Evolutionary conservation across 2,113 vertebrate genomes (phyloP).

Genomic region (Albula glossodonta): DNA sequence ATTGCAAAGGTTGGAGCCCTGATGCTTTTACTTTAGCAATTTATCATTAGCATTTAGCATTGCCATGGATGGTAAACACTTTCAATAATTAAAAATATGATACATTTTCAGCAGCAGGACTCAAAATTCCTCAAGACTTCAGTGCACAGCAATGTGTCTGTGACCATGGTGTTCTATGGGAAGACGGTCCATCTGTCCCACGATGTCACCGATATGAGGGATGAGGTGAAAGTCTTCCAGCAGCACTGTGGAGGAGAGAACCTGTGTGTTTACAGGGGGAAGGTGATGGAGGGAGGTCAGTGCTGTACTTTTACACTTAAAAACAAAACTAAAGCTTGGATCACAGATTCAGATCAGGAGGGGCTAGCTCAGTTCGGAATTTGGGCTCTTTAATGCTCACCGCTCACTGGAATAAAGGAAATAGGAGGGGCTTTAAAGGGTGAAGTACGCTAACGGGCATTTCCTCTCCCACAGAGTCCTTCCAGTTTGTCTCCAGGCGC

Average conservation of each 20-base stretch:
- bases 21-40: neutral
- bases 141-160: slow-evolving; percentile 68
- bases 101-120: slow-evolving; percentile 64
- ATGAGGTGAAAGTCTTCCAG: slow-evolving; percentile 88
- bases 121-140: slow-evolving; percentile 69
- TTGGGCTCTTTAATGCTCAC: no score
- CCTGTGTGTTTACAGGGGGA: slow-evolving; percentile 86
- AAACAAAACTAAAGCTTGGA: neutral
- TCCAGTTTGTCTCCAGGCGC: slow-evolving; percentile 85
- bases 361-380: no score
- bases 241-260: slow-evolving; percentile 97
- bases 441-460: neutral
- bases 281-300: slow-evolving; percentile 84
- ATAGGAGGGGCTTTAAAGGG: no score
- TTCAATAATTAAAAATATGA: neutral
- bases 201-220: slow-evolving; percentile 65
- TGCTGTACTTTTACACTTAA: neutral
- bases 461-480: slow-evolving; percentile 73
- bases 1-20: slow-evolving; percentile 57
- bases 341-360: neutral
- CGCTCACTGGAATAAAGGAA: no score
- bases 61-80: neutral
- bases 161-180: slow-evolving; percentile 87
- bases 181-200: slow-evolving; percentile 78
- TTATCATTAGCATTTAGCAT: neutral